Conservation (phyloP, 1,140 invertebrate genomes). For the Theocolax elegans region DNA sequence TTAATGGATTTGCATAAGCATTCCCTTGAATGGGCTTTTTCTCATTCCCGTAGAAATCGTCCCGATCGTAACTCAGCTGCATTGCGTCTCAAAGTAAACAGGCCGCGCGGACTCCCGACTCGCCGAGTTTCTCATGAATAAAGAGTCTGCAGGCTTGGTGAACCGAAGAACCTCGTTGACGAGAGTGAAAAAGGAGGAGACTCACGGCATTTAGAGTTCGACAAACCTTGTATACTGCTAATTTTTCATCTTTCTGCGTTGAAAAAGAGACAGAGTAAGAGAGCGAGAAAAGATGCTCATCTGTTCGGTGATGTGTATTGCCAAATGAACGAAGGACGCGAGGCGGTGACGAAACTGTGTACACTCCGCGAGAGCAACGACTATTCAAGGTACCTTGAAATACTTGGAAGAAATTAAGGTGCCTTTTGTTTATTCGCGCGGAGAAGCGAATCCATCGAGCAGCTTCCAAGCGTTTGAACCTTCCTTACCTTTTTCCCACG, state of each 20-base stretch:
- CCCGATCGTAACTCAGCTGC: constrained; percentile 6
- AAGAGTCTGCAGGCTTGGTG: not conserved
- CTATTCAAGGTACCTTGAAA: too few species aligned
- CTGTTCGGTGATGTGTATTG: too few species aligned
- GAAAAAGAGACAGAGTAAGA: too few species aligned
- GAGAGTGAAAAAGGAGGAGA: not conserved
- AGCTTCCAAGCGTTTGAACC: too few species aligned
- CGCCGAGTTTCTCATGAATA: constrained; percentile 25
- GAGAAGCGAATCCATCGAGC: not conserved
- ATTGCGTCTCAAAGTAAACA: too few species aligned
- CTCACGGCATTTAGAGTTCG: not conserved
- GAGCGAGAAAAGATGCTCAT: too few species aligned
- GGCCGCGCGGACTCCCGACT: too few species aligned
- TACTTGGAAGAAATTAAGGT: not conserved
- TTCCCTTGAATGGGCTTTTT: not conserved
- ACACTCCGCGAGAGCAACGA: not conserved
- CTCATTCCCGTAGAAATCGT: constrained; percentile 9
- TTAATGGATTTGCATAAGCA: constrained; percentile 4
- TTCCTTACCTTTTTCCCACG: too few species aligned
- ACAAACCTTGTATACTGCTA: too few species aligned
- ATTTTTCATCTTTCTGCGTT: too few species aligned
- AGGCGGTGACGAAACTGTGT: too few species aligned
- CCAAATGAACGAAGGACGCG: too few species aligned
- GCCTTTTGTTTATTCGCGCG: not conserved
- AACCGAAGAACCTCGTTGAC: not conserved